These are phyloP conservation scores for Monopis laevigella DNA, from an alignment of 2,888 invertebrate genomes.

Conservation along the genomic window DNA sequence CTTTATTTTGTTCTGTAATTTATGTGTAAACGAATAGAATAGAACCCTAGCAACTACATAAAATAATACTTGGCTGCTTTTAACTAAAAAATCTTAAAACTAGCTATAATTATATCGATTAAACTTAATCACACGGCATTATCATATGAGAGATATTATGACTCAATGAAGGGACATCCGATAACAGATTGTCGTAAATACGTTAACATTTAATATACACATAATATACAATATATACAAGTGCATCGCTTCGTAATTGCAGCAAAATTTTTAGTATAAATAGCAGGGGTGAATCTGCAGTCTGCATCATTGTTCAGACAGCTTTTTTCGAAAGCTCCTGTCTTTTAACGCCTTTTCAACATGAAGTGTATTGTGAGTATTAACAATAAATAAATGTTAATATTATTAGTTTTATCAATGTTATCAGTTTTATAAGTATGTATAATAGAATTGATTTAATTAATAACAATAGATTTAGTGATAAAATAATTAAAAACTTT, in stretches of 20 bases:
- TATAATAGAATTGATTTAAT: neutral
- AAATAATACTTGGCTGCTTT: no score
- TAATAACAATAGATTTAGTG: neutral
- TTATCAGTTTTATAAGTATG: neutral
- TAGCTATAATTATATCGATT: conserved; percentile 2
- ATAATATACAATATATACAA: conserved; percentile 26
- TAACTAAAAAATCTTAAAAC: no score
- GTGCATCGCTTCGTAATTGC: conserved; percentile 48
- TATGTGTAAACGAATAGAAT: no score
- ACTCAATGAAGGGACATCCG: conserved; percentile 4
- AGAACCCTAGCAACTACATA: no score
- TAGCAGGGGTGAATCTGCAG: conserved; percentile 47
- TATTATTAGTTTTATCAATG: neutral
- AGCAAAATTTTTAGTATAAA: conserved; percentile 53
- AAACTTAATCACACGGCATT: neutral
- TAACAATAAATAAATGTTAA: neutral
- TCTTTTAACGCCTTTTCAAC: conserved; percentile 33
- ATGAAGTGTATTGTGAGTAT: conserved; percentile 57
- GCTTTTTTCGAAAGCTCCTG: conserved; percentile 30
- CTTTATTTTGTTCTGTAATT: no score
- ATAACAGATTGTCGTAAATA: conserved; percentile 9
- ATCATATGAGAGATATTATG: neutral
- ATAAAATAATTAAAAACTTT: neutral
- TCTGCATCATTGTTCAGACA: conserved; percentile 54
- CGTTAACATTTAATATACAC: conserved; percentile 19